Conservation (phyloP, 2,113 vertebrate genomes). For the Hemibates koningsi region DNA sequence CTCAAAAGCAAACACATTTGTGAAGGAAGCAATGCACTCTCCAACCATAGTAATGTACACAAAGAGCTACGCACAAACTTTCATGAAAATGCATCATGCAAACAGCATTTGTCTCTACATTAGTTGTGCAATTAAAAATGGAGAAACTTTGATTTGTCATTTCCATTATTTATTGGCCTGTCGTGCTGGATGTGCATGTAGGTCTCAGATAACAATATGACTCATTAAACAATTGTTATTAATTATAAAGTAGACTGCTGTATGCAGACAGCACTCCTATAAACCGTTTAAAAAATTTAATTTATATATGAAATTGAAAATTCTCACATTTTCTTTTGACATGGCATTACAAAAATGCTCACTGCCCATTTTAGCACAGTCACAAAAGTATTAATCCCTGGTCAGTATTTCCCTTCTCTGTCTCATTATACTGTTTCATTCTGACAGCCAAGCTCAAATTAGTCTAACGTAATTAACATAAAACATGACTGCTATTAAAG, state of each 20-base stretch:
- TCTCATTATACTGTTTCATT: constrained; percentile 9
- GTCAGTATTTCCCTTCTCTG: not conserved
- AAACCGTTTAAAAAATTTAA: not conserved
- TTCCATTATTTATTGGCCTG: not conserved
- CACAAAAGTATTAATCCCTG: not conserved
- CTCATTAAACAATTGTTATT: not conserved
- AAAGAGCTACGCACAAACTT: not conserved
- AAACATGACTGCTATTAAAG: constrained; percentile 38
- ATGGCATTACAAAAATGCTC: not conserved
- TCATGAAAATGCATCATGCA: not conserved
- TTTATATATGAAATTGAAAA: not conserved
- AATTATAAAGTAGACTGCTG: not conserved
- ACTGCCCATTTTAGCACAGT: not conserved
- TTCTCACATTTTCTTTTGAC: not conserved
- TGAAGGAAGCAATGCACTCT: not conserved
- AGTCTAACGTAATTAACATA: constrained; percentile 47
- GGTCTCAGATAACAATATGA: not conserved
- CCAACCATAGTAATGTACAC: not conserved
- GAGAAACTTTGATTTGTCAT: not conserved
- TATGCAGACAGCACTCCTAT: not conserved
- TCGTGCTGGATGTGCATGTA: not conserved
- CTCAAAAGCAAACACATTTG: not conserved
- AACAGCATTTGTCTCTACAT: not conserved
- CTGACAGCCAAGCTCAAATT: constrained; percentile 46
- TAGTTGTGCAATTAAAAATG: not conserved